Evolutionary conservation across 2,113 vertebrate genomes (phyloP), one percentile per base, ranked within the genome.

Genomic region (Hiodon alosoides): DNA sequence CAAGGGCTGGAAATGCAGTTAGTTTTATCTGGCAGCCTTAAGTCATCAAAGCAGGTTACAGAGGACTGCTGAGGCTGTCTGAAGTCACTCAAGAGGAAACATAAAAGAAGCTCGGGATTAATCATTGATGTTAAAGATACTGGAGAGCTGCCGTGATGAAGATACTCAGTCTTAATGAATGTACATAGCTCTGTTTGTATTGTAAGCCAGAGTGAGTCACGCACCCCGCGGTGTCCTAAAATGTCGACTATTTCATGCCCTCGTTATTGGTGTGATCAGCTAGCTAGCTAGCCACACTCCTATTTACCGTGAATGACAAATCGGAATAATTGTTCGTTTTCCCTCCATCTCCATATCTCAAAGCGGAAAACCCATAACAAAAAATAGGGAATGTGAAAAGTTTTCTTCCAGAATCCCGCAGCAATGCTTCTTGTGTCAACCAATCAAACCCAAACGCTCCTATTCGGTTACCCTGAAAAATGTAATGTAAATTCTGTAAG

Each of bases 101-200:
- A 77, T 83, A 79, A 81, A 82, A 83, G 81, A 81, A 79, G 77
- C 69, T 58, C 50, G 3, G 14, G 79, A 82, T 84, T 71, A 83
- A 84, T 81, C 62, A 82, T 83, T 83, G 7, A 78, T 81, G 78
- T 62, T 76, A 79, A 81, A 81, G 81, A 78, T 79, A 72, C 73
- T 60, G 69, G 76, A 82, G 71, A 31, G 65, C 62, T 8, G 0
- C 9, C 4, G 16, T 50, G 66, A 55, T 31, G 74, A 50, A 57
- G 65, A 65, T 62, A 31, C 68, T 10, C 57, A 64, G 16, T 11
- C 71, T 80, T 50, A 5, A 52, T 13, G n/a, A 78, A 76, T 77
- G 64, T 78, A 74, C 68, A 65, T 4, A 13, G 10, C 11, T 62
- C 64, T 73, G 77, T 80, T 83, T 80, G 71, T 78, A 78, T 78